These are phyloP conservation scores for Phaedon cochleariae DNA, from an alignment of 2,888 invertebrate species.

Conservation along the genomic window DNA sequence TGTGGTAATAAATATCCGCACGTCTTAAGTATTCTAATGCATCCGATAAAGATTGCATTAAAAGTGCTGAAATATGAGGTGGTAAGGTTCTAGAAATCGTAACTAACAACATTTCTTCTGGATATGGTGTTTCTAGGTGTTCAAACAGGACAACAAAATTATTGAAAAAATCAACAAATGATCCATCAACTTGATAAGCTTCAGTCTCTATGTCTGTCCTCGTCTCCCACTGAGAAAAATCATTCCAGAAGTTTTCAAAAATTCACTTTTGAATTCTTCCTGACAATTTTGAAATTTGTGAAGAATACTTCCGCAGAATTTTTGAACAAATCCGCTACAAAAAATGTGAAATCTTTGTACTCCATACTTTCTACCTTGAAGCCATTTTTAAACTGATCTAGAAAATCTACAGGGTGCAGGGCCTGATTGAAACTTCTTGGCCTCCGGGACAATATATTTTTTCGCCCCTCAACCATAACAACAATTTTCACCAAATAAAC, in stretches of 20 bases:
- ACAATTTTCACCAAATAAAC: background rate
- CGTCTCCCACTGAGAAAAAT: background rate
- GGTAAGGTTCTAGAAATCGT: background rate
- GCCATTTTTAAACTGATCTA: background rate
- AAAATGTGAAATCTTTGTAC: background rate
- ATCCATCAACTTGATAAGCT: background rate
- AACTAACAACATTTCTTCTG: background rate
- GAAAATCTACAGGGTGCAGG: background rate
- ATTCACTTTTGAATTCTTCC: background rate
- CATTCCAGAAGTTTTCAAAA: background rate
- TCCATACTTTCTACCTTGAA: constrained; percentile 4
- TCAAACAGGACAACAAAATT: background rate
- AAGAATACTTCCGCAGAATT: background rate
- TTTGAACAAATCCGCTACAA: background rate
- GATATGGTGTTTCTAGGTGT: background rate
- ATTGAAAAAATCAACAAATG: background rate
- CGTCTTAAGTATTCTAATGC: background rate
- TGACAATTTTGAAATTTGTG: background rate
- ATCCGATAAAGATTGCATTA: background rate
- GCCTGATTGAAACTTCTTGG: too few relatives aligned
- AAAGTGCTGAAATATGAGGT: background rate
- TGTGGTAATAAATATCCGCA: background rate
- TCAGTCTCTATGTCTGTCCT: background rate
- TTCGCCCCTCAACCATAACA: too few relatives aligned
- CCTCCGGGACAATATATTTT: too few relatives aligned